phyloP scores from a whole-genome alignment of 2,888 invertebrate genomes.

The Drosophila niveifrons region DNA sequence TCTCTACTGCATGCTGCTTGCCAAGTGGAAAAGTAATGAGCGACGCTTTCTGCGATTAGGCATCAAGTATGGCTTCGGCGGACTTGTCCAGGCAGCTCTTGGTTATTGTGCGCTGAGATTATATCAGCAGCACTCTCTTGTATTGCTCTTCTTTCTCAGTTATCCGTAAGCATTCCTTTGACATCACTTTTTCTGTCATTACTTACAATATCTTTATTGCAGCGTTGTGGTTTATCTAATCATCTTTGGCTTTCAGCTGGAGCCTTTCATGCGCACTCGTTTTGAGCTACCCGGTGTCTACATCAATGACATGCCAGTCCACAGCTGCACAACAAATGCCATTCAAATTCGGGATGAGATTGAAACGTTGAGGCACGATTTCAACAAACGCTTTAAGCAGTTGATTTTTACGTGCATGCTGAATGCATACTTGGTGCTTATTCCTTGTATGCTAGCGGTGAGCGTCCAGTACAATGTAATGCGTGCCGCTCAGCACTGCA shows the following conservation, averaged over 20 bases:
- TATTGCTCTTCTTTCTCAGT: constrained; percentile 93
- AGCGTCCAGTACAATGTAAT: constrained; percentile 92
- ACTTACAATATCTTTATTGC: background rate
- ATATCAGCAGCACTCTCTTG: constrained; percentile 90
- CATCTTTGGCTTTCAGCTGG: constrained; percentile 92
- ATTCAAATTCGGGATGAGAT: constrained; percentile 93
- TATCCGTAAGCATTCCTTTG: constrained; percentile 92
- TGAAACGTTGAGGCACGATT: constrained; percentile 93
- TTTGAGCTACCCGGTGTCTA: constrained; percentile 84
- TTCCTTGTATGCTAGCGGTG: constrained; percentile 96
- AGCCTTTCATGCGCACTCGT: constrained; percentile 90
- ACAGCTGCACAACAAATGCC: constrained; percentile 91
- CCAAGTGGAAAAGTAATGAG: constrained; percentile 84
- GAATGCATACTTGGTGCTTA: constrained; percentile 94
- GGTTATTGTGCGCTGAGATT: constrained; percentile 91
- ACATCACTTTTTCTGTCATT: background rate
- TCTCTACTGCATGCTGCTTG: constrained; percentile 88
- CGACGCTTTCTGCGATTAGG: constrained; percentile 61
- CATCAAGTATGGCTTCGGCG: constrained; percentile 86
- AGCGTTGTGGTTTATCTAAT: constrained; percentile 92
- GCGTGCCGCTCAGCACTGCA: constrained; percentile 93
- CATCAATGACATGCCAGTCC: constrained; percentile 88
- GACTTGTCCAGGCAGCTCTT: constrained; percentile 87
- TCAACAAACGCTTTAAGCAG: constrained; percentile 95
- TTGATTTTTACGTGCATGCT: constrained; percentile 93